These are phyloP conservation scores for Eumerus sabulonum DNA, from an alignment of 2,888 invertebrate species.

Conservation along the genomic window DNA sequence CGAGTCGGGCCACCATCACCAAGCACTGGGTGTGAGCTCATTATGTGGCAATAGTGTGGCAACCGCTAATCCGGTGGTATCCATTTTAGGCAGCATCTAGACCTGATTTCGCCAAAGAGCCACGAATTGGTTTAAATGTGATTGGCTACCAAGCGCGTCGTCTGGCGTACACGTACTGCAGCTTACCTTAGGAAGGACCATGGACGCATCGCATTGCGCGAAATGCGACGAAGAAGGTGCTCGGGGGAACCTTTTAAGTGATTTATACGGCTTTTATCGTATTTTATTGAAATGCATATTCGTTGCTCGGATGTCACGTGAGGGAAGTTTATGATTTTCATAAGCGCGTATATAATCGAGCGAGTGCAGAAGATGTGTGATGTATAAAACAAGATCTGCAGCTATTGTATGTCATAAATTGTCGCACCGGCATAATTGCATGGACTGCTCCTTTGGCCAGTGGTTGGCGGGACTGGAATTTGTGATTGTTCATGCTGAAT, in stretches of 20 bases:
- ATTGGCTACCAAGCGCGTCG: too few relatives aligned
- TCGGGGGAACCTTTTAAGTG: constrained; percentile 71
- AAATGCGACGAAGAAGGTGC: too few relatives aligned
- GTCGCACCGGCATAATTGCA: constrained; percentile 71
- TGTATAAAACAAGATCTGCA: constrained; percentile 70
- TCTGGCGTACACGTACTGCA: not conserved
- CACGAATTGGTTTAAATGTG: too few relatives aligned
- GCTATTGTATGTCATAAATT: constrained; percentile 71
- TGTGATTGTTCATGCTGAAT: too few relatives aligned
- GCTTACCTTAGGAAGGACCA: constrained; percentile 20
- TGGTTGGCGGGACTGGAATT: too few relatives aligned
- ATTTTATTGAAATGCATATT: constrained; percentile 80
- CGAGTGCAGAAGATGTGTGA: constrained; percentile 67
- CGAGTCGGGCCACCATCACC: too few relatives aligned
- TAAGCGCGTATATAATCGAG: constrained; percentile 74
- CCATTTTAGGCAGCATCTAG: too few relatives aligned
- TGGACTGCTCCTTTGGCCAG: constrained; percentile 5
- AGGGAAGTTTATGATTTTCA: constrained; percentile 79
- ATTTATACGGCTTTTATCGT: constrained; percentile 79
- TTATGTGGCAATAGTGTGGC: constrained; percentile 30
- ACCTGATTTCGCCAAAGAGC: too few relatives aligned
- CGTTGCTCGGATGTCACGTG: constrained; percentile 79
- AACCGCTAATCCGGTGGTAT: too few relatives aligned
- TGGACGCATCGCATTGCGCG: not conserved
- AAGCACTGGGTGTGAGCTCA: constrained; percentile 32